Base-by-base conservation (phyloP, 1,140 invertebrate genomes). In the Cylas formicarius region DNA sequence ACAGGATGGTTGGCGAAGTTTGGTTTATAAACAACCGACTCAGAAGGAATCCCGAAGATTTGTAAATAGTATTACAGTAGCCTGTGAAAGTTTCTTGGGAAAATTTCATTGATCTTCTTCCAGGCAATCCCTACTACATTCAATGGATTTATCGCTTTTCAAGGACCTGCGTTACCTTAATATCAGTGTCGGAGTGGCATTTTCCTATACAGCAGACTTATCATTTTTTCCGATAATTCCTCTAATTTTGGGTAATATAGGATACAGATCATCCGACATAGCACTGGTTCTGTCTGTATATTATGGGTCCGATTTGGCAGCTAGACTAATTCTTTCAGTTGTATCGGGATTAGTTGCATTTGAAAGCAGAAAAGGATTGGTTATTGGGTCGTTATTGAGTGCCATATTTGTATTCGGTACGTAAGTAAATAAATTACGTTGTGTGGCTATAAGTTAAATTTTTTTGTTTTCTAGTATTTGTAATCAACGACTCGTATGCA, bases 61-160 rank as follows among this genome's bases (percentile, higher is more conserved):
- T n/a, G n/a, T n/a, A n/a, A n/a, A n/a, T n/a, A n/a, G n/a, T n/a
- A n/a, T n/a, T n/a, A n/a, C n/a, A n/a, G n/a, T n/a, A n/a, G n/a
- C n/a, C n/a, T n/a, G n/a, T n/a, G n/a, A n/a, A n/a, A n/a, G n/a
- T n/a, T n/a, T n/a, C n/a, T n/a, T n/a, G n/a, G n/a, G n/a, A n/a
- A n/a, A n/a, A n/a, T n/a, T n/a, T n/a, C n/a, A n/a, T n/a, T n/a
- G n/a, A n/a, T n/a, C n/a, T n/a, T n/a, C n/a, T 38, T 43, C 9
- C 19, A 35, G 33, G 13, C 3, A 37, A 5, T 11, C 4, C 5
- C n/a, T 37, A 2, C 11, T 21, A 1, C 23, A 9, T 23, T 37
- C 35, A 6, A 13, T 37, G 19, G 21, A 19, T 1, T 46, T 62
- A 10, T 44, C 40, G n/a, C 21, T 37, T 9, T 23, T 37, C 2